Base-by-base conservation (phyloP, 2,797 vertebrate genomes). In the Knipowitschia caucasica region DNA sequence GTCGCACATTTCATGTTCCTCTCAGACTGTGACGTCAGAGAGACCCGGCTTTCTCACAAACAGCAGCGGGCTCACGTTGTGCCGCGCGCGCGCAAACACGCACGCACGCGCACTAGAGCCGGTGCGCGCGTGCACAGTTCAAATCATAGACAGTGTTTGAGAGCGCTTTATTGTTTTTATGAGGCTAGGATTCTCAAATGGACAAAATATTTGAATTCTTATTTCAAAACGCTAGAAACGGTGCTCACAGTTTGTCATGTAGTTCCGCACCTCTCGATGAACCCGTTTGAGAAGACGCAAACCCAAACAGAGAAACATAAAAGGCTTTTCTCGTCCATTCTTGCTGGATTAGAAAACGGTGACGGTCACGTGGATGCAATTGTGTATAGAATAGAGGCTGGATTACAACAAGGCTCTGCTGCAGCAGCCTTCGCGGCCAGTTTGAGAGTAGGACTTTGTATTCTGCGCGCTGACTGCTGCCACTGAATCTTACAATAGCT, bases 11-110 rank as follows among this genome's bases (percentile, higher is more conserved):
- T 81, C 73, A 82, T 78, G 77, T 77, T 76, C 76, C 78, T 82
- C 78, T 77, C 84, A 82, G 69, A 83, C 58, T 3, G 78, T 91
- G 87, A 90, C 89, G 90, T 91, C 84, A 87, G 78, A 69, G 83
- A 85, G 86, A 87, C 80, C 71, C 58, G 61, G 65, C 58, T 83
- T 44, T 62, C 74, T 63, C 68, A n/a, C 38, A 59, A 69, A 67
- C 68, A 42, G n/a, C 62, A 3, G 50, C 72, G 63, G 43, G 58
- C 66, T 63, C 67, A 66, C 75, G 66, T 59, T 69, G 57, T 59
- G 36, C 45, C 56, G 69, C 64, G 24, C 67, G 42, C 2, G 49
- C 27, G 42, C 60, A 40, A 24, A 34, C 39, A 51, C 9, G 12
- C 27, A 4, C 36, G 36, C 36, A 5, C 51, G 46, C 29, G 34